Evolutionary conservation across 2,113 vertebrate genomes (phyloP), one percentile per base, ranked within the genome.

Genomic region (Cyphomyrus discorhynchus): DNA sequence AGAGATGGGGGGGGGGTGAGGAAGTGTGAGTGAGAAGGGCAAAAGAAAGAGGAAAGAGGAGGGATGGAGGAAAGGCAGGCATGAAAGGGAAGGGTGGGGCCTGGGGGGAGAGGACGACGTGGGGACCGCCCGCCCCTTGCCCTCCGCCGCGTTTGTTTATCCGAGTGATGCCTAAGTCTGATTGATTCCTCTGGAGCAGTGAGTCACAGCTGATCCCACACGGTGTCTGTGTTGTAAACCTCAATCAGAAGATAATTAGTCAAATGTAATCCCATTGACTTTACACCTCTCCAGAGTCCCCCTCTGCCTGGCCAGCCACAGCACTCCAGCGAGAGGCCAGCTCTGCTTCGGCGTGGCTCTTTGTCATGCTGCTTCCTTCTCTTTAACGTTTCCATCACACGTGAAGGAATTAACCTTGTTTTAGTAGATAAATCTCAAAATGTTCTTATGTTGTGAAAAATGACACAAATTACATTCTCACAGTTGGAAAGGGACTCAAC

Each of bases 171-270:
- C 96, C 96, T 95, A 96, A 96, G 94, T 96, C 95, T 93, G 95
- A 95, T 95, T 93, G 94, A 96, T 97, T 96, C 95, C 96, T 95
- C 62, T 95, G 92, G 92, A 94, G 94, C 95, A 91, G 94, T 93
- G 93, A 94, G 94, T 96, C 95, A 94, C 92, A 92, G 94, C 95
- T 96, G 96, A 96, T 96, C 94, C 94, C 94, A 93, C 94, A 96
- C 94, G 94, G 95, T 95, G 95, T 92, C 91, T 94, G 94, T 92
- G 93, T 94, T 95, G 93, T 94, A 96, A 96, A 96, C 91, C 94
- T 95, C 93, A 93, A 95, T 95, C 94, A 95, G 95, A 96, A 96
- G 95, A 96, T 96, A 96, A 96, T 96, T 96, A 96, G 95, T 94
- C 95, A 95, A 95, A 95, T 96, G 94, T 94, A 95, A 96, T 96